Percentiles rank a stretch among this genome's conserved stretches.
These are phyloP conservation scores for Melanotaenia parkinsoni DNA, from an alignment of 2,797 vertebrate species.

Conservation along the genomic window DNA sequence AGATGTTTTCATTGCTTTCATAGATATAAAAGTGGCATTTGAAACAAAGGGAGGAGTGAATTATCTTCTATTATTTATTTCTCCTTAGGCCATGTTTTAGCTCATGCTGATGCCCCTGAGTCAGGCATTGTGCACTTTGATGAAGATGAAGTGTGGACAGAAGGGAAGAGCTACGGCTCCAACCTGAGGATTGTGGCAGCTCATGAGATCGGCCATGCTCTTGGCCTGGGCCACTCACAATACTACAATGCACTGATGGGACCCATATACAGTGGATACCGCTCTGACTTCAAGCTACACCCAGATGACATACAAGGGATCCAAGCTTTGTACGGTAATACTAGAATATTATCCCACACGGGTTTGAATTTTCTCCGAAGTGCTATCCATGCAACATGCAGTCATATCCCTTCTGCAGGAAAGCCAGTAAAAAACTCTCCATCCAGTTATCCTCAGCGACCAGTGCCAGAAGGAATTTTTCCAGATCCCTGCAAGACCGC, in stretches of 20 bases:
- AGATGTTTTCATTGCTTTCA: background rate
- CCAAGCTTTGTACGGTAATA: slow-evolving; percentile 87
- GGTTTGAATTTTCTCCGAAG: background rate
- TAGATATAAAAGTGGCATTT: background rate
- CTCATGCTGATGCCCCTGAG: slow-evolving; percentile 87
- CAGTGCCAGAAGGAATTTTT: slow-evolving; percentile 23
- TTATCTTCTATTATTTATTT: background rate
- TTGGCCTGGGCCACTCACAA: slow-evolving; percentile 88
- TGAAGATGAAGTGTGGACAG: slow-evolving; percentile 87
- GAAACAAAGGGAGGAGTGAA: background rate
- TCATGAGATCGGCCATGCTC: slow-evolving; percentile 89
- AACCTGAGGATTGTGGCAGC: slow-evolving; percentile 89
- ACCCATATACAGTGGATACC: slow-evolving; percentile 86
- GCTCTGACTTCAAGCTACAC: slow-evolving; percentile 83
- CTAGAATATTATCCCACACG: background rate
- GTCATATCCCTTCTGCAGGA: slow-evolving; percentile 55
- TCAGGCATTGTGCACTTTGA: slow-evolving; percentile 89
- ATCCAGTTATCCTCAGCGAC: slow-evolving; percentile 25
- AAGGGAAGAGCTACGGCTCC: slow-evolving; percentile 78
- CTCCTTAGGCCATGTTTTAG: slow-evolving; percentile 83
- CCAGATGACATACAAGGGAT: slow-evolving; percentile 86
- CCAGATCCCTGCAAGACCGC: slow-evolving; percentile 82
- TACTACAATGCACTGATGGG: slow-evolving; percentile 85
- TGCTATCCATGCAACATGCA: background rate
- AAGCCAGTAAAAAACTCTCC: slow-evolving; percentile 56